Percentiles rank a stretch among this genome's conserved stretches.
These are phyloP conservation scores for Exocentrus adspersus DNA, from an alignment of 2,888 invertebrate genomes.

Conservation along the genomic window DNA sequence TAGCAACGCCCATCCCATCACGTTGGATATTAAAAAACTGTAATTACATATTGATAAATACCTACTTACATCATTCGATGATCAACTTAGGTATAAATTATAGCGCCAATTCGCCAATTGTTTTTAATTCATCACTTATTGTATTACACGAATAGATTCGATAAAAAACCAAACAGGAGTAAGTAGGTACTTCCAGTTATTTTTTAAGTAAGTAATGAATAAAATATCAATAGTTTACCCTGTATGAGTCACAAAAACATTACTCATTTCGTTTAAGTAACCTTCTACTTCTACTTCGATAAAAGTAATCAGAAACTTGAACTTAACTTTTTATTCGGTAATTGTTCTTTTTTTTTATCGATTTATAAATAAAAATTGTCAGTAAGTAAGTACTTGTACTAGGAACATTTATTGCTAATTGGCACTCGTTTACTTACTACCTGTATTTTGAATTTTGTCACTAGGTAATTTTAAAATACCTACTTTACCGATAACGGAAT, in stretches of 20 bases:
- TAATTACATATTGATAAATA: not conserved
- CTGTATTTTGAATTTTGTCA: too few relatives aligned
- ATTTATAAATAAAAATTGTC: too few relatives aligned
- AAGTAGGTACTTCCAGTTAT: too few relatives aligned
- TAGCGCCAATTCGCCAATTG: not conserved
- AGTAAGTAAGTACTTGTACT: too few relatives aligned
- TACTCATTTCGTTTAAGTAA: constrained; percentile 22
- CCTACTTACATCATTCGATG: not conserved
- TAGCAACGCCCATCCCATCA: constrained; percentile 45
- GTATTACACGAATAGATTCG: not conserved
- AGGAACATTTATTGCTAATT: too few relatives aligned
- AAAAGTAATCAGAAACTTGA: not conserved
- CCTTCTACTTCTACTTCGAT: constrained; percentile 16
- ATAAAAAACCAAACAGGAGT: constrained; percentile 11
- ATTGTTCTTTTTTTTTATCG: too few relatives aligned
- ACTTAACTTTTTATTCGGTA: too few relatives aligned
- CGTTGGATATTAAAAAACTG: not conserved
- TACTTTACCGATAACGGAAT: too few relatives aligned
- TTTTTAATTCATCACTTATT: not conserved
- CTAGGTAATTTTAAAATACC: too few relatives aligned
- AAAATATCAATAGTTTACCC: constrained; percentile 28
- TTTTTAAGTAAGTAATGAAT: constrained; percentile 13
- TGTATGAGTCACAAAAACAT: constrained; percentile 23
- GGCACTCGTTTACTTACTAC: too few relatives aligned
- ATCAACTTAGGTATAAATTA: not conserved